Percentiles rank a stretch among this genome's conserved stretches.
Evolutionary conservation across 1,140 invertebrate species (phyloP).

Genomic region (Drosophila mayri): DNA sequence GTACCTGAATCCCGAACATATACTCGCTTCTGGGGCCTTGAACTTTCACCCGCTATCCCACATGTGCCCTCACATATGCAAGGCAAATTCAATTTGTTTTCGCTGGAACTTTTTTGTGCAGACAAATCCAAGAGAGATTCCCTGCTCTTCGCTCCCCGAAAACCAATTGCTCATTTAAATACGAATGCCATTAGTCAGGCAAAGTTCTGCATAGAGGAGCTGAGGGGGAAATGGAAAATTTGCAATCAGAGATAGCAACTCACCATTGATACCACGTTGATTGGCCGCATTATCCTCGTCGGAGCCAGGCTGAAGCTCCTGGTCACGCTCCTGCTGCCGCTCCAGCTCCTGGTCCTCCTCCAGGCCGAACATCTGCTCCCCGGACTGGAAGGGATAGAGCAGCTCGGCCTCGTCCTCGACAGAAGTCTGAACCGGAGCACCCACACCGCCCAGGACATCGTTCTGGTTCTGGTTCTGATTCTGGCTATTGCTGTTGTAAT

Average conservation of each 20-base stretch:
- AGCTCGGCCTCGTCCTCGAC: constrained; percentile 78
- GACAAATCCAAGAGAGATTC: background rate
- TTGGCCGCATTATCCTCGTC: constrained; percentile 73
- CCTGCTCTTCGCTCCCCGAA: background rate
- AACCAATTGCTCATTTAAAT: constrained; percentile 64
- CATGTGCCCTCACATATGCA: constrained; percentile 40
- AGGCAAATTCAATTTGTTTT: constrained; percentile 58
- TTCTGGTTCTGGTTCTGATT: constrained; percentile 65
- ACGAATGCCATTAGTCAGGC: constrained; percentile 69
- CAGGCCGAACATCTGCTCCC: constrained; percentile 74
- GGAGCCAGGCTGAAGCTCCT: constrained; percentile 45
- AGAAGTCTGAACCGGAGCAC: constrained; percentile 74
- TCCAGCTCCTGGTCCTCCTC: constrained; percentile 62
- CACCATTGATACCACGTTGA: constrained; percentile 77
- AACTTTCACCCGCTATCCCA: constrained; percentile 29
- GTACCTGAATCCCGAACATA: background rate
- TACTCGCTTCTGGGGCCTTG: constrained; percentile 5
- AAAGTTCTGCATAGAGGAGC: constrained; percentile 52
- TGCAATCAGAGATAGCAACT: constrained; percentile 37
- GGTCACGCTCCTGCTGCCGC: constrained; percentile 42
- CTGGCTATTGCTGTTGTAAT: constrained; percentile 43
- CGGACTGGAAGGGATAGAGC: constrained; percentile 68
- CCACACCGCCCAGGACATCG: constrained; percentile 58
- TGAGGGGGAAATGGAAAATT: constrained; percentile 1
- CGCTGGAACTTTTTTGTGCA: constrained; percentile 27